Percentiles rank a stretch among this genome's conserved stretches.
These are phyloP conservation scores for Cyclopterus lumpus DNA, from an alignment of 2,797 vertebrate genomes.

Conservation along the genomic window DNA sequence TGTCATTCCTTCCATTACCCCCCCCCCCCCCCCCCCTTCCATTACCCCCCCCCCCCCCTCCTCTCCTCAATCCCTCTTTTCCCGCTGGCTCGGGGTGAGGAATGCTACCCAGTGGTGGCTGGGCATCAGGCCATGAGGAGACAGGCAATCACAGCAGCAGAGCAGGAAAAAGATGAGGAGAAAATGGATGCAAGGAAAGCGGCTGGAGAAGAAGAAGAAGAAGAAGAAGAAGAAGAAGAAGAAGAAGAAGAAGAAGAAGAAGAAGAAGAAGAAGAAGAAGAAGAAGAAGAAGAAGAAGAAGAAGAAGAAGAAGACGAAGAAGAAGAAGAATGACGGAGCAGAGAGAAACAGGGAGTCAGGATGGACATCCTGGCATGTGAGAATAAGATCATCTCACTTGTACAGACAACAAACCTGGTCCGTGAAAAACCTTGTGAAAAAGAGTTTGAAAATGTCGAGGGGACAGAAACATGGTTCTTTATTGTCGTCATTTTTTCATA, in stretches of 20 bases:
- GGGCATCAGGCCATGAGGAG: conserved; percentile 78
- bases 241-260: no score
- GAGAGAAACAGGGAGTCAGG: conserved; percentile 5
- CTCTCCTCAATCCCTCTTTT: conserved; percentile 51
- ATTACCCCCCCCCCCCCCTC: neutral
- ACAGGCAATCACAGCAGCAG: conserved; percentile 68
- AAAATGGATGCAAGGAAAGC: conserved; percentile 12
- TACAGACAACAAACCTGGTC: neutral
- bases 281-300: conserved; percentile 4
- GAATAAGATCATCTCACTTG: conserved; percentile 1
- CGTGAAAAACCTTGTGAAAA: neutral
- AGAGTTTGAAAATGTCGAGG: neutral
- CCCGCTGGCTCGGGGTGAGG: conserved; percentile 73
- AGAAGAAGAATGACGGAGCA: conserved; percentile 6
- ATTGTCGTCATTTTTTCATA: neutral
- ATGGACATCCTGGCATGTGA: conserved; percentile 1
- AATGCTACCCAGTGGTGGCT: conserved; percentile 81
- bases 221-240: neutral
- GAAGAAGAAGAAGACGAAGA: conserved; percentile 34
- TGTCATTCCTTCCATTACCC: conserved; percentile 70
- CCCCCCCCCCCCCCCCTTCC: neutral
- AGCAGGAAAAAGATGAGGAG: conserved; percentile 55
- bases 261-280: no score
- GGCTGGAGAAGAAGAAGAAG: conserved; percentile 1
- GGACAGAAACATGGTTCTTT: neutral